Percentiles rank a stretch among this genome's conserved stretches.
phyloP scores from a whole-genome alignment of 2,113 vertebrate species.

The Corythaeola cristata region DNA sequence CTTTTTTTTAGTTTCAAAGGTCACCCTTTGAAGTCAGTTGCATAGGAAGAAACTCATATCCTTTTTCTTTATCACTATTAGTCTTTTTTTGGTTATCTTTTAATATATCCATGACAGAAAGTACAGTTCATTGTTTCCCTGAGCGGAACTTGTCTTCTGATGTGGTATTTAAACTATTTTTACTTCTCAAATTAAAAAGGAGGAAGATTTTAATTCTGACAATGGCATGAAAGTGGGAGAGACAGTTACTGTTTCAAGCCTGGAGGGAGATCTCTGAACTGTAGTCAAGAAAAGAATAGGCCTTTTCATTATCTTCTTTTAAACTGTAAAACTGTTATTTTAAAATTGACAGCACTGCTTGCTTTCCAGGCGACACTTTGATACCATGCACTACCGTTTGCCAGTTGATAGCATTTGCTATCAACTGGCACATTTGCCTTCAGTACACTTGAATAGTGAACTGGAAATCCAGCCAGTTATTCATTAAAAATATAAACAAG shows the following conservation, averaged over 20 bases:
- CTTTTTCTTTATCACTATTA: not conserved
- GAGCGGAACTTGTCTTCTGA: not conserved
- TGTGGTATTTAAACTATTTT: constrained; percentile 37
- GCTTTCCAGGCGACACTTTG: not conserved
- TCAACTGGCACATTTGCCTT: not conserved
- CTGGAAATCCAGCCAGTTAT: not conserved
- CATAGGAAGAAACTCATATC: not conserved
- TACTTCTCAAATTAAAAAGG: not conserved
- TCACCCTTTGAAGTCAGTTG: not conserved
- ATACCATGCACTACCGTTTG: not conserved
- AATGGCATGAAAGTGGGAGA: not conserved
- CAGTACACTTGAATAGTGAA: not conserved
- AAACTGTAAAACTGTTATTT: not conserved
- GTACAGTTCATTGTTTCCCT: not conserved
- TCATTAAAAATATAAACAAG: not conserved
- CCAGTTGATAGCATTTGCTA: not conserved
- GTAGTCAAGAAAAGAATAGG: not conserved
- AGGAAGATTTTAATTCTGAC: not conserved
- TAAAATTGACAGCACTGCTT: not conserved
- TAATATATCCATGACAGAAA: not conserved
- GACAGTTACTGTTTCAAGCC: not conserved
- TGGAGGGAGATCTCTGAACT: not conserved
- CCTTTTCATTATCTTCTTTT: not conserved
- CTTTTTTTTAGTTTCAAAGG: constrained; percentile 5
- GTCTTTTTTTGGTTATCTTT: not conserved